Evolutionary conservation across 2,888 invertebrate species (phyloP), one percentile per base, ranked within the genome.

Genomic region (Furcula furcula): DNA sequence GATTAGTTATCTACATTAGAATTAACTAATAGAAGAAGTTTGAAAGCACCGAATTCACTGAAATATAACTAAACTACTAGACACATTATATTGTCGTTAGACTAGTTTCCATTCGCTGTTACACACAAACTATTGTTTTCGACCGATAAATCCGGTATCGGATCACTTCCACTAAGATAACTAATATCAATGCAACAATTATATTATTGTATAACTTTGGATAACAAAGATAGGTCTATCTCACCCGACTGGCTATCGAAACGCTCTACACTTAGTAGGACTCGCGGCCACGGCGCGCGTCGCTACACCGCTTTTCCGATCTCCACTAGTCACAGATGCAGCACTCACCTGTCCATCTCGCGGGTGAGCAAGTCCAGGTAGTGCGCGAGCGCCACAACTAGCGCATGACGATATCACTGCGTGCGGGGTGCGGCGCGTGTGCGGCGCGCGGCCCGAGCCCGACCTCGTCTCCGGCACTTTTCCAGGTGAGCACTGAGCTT

Each of bases 381-480:
- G 21, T 10, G n/a, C n/a, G n/a, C n/a, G n/a, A n/a, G n/a, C n/a
- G n/a, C n/a, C n/a, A n/a, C n/a, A 21, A 10, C 25, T 25, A 14
- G n/a, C 7, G 7, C 35, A 32, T 26, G 32, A 32, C 40, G 18
- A 18, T 34, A 9, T n/a, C n/a, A 9, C 11, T 23, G 42, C 31
- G 39, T 34, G 35, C 29, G 31, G 29, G 32, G 29, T 37, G 46
- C 31, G 49, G 43, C 18, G 42, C 40, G 41, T 21, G 39, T 29
- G 42, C 36, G 28, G 35, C 43, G 42, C 49, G 44, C 56, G 46
- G 48, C 54, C 36, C 48, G 33, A 36, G 51, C 50, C 48, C 41
- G 54, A 47, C 39, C 41, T 31, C 36, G 36, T 49, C 49, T 53
- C 44, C 40, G 28, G 26, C 40, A 34, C 40, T 34, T 29, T 29